These are phyloP conservation scores for Piscicola geometra DNA, from an alignment of 2,888 invertebrate genomes.

Conservation along the genomic window DNA sequence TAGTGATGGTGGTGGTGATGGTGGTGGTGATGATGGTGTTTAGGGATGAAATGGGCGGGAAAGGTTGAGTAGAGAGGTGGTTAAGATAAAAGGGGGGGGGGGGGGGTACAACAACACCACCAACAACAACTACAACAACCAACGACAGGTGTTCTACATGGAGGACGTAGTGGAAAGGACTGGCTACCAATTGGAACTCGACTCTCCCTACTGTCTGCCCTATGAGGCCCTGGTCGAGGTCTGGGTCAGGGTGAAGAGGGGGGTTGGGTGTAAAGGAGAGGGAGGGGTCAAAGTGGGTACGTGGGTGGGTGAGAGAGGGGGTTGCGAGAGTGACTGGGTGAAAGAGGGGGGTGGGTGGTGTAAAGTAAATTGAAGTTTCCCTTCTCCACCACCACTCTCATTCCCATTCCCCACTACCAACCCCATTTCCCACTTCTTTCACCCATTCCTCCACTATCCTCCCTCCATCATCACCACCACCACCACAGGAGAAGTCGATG, in stretches of 20 bases:
- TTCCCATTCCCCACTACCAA: background rate
- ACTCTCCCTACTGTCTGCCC: constrained; percentile 49
- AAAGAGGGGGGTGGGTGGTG: no score
- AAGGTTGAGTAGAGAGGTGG: no score
- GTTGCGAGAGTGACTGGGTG: background rate
- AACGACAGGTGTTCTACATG: constrained; percentile 47
- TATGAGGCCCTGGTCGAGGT: constrained; percentile 44
- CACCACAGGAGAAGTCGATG: constrained; percentile 47
- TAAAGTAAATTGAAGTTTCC: no score
- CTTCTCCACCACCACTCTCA: background rate
- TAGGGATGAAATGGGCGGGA: no score
- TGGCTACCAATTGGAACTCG: constrained; percentile 48
- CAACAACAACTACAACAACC: no score
- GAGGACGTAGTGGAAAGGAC: constrained; percentile 50
- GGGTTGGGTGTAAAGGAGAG: no score
- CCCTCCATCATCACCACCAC: background rate
- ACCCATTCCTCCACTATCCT: background rate
- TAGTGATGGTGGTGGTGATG: no score
- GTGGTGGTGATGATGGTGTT: no score
- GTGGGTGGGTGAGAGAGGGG: constrained; percentile 1
- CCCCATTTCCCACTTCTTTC: background rate
- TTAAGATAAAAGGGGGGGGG: no score
- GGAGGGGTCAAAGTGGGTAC: no score
- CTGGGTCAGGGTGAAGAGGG: no score
- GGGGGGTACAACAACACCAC: no score